Percentiles rank a stretch among this genome's conserved stretches.
phyloP scores from a whole-genome alignment of 2,888 invertebrate genomes.

The Drosophila meridiana region DNA sequence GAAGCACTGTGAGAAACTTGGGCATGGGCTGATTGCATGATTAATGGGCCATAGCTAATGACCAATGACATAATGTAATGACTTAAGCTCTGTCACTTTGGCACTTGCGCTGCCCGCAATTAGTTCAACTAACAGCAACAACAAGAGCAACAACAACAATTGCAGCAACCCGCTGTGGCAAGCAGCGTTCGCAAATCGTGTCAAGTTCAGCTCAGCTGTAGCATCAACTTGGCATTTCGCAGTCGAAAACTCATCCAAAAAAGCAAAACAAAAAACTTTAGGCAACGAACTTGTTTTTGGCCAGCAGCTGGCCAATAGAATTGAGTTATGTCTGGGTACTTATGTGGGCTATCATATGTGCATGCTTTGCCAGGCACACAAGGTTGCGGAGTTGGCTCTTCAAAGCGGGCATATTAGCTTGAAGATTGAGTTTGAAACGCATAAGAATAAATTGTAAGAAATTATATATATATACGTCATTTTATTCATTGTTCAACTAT shows the following conservation, averaged over 20 bases:
- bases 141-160: slow-evolving; percentile 17
- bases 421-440: neutral
- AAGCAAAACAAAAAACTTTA: slow-evolving; percentile 56
- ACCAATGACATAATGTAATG: slow-evolving; percentile 46
- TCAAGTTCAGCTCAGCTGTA: slow-evolving; percentile 59
- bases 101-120: slow-evolving; percentile 51
- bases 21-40: slow-evolving; percentile 49
- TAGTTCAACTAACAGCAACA: slow-evolving; percentile 33
- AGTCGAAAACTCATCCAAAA: slow-evolving; percentile 26
- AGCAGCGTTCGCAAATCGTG: slow-evolving; percentile 44
- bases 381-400: neutral
- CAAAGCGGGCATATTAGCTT: neutral
- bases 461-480: neutral
- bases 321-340: slow-evolving; percentile 6
- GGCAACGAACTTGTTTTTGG: slow-evolving; percentile 56
- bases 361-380: slow-evolving; percentile 18
- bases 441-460: neutral
- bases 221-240: slow-evolving; percentile 53
- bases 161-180: slow-evolving; percentile 28
- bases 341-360: neutral
- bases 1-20: slow-evolving; percentile 42
- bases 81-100: slow-evolving; percentile 50
- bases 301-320: slow-evolving; percentile 33
- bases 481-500: too few relatives aligned
- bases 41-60: slow-evolving; percentile 60